Evolutionary conservation across 2,797 vertebrate genomes (phyloP).

Genomic region (Sebastes miniatus): DNA sequence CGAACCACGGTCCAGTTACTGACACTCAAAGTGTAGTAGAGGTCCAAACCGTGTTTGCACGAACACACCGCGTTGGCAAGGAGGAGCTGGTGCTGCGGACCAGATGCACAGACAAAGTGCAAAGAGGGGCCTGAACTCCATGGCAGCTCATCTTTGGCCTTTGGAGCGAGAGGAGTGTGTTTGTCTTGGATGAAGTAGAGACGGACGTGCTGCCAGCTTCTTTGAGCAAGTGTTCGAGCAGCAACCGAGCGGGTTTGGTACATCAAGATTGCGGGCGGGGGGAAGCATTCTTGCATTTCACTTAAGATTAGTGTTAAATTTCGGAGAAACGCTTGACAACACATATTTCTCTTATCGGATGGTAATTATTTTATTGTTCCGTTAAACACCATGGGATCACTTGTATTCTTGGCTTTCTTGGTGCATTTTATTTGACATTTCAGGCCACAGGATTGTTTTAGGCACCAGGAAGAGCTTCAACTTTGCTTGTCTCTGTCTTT

Average conservation of each 20-base stretch:
- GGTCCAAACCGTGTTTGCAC: slow-evolving; percentile 44
- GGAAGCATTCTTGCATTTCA: slow-evolving; percentile 59
- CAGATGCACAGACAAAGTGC: slow-evolving; percentile 60
- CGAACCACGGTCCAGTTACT: slow-evolving; percentile 43
- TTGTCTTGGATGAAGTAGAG: slow-evolving; percentile 77
- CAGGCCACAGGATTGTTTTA: slow-evolving; percentile 36
- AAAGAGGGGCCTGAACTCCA: slow-evolving; percentile 50
- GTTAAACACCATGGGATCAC: slow-evolving; percentile 43
- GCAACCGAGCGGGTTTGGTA: slow-evolving; percentile 42
- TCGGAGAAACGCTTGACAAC: slow-evolving; percentile 59
- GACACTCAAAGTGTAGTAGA: slow-evolving; percentile 39
- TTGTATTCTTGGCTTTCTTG: slow-evolving; percentile 33
- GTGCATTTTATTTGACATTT: slow-evolving; percentile 44
- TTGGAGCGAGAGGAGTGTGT: slow-evolving; percentile 62
- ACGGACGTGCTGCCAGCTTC: slow-evolving; percentile 68
- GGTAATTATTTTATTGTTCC: slow-evolving; percentile 59
- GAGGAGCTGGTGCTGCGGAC: slow-evolving; percentile 51
- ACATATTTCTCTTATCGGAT: slow-evolving; percentile 63
- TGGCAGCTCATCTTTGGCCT: slow-evolving; percentile 69
- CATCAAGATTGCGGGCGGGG: slow-evolving; percentile 52
- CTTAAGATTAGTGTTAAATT: slow-evolving; percentile 58
- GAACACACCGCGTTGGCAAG: slow-evolving; percentile 39
- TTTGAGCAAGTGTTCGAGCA: slow-evolving; percentile 62
- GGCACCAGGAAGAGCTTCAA: slow-evolving; percentile 16
- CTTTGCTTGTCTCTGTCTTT: background rate